Evolutionary conservation across 2,113 vertebrate genomes (phyloP).

Genomic region (Hepsetus odoe): DNA sequence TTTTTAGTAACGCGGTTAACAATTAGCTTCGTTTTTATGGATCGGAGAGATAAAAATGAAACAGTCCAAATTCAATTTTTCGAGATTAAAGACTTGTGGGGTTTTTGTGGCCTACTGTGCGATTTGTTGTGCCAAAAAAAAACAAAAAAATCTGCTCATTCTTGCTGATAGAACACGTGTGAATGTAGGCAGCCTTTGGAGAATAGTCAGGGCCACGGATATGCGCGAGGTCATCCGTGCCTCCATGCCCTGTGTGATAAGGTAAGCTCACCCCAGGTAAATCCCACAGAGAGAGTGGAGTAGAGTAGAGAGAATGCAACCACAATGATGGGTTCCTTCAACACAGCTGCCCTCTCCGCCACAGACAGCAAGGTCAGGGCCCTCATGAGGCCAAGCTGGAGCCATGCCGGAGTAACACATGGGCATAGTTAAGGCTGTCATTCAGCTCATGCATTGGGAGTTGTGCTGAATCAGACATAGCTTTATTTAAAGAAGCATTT

Average conservation of each 20-base stretch:
- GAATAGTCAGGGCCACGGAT: background rate
- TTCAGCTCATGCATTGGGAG: background rate
- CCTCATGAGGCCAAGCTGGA: slow-evolving; percentile 8
- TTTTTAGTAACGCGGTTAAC: background rate
- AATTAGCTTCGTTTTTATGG: background rate
- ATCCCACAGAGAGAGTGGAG: background rate
- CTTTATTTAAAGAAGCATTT: background rate
- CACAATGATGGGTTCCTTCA: slow-evolving; percentile 1
- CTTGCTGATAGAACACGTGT: background rate
- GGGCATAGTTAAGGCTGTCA: slow-evolving; percentile 5
- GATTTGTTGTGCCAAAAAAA: background rate
- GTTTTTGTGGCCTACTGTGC: background rate
- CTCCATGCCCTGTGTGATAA: background rate
- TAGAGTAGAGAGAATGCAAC: slow-evolving; percentile 14
- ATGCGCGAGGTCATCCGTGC: background rate
- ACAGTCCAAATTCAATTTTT: background rate
- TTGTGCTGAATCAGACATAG: background rate
- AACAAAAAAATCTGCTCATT: background rate
- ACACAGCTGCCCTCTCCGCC: slow-evolving; percentile 10
- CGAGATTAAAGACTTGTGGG: background rate
- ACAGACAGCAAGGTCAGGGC: slow-evolving; percentile 27
- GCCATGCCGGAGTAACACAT: slow-evolving; percentile 4
- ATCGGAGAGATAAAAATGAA: background rate
- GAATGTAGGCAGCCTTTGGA: slow-evolving; percentile 10
- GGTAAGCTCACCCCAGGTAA: slow-evolving; percentile 12